Conservation (phyloP, 2,797 vertebrate species). For the Buceros bicornis region DNA sequence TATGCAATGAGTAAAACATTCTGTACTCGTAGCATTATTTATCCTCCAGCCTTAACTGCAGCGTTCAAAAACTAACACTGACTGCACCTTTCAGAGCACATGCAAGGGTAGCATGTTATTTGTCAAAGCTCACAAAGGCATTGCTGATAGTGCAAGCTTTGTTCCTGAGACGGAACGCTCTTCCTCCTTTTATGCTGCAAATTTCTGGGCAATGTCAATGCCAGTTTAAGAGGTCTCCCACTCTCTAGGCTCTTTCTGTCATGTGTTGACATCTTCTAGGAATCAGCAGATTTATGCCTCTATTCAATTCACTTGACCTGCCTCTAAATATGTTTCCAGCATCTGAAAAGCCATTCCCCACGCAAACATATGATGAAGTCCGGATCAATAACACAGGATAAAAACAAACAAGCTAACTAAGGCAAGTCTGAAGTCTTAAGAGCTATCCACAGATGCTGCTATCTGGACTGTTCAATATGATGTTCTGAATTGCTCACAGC, state of each 20-base stretch:
- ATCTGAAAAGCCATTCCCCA: constrained; percentile 65
- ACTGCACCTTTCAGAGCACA: constrained; percentile 53
- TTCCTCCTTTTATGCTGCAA: constrained; percentile 47
- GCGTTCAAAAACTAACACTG: constrained; percentile 48
- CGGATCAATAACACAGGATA: constrained; percentile 69
- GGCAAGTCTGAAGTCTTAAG: constrained; percentile 60
- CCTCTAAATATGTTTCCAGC: constrained; percentile 45
- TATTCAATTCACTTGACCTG: constrained; percentile 64
- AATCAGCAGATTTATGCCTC: constrained; percentile 69
- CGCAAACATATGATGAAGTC: constrained; percentile 62
- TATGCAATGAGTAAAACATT: constrained; percentile 47
- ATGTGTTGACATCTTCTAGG: constrained; percentile 58
- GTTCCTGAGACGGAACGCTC: constrained; percentile 14
- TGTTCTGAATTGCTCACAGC: constrained; percentile 75
- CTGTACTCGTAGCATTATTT: constrained; percentile 28
- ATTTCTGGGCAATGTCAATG: constrained; percentile 59
- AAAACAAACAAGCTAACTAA: constrained; percentile 69
- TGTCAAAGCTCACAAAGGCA: constrained; percentile 66
- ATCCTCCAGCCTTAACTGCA: constrained; percentile 36
- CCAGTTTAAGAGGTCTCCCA: constrained; percentile 58
- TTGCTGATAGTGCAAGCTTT: constrained; percentile 65
- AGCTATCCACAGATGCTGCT: constrained; percentile 66
- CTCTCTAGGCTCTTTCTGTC: constrained; percentile 50
- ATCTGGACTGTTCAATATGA: constrained; percentile 72
- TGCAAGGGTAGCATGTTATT: constrained; percentile 43